These are phyloP conservation scores for Oryzias javanicus DNA, from an alignment of 2,113 vertebrate genomes.

Conservation along the genomic window DNA sequence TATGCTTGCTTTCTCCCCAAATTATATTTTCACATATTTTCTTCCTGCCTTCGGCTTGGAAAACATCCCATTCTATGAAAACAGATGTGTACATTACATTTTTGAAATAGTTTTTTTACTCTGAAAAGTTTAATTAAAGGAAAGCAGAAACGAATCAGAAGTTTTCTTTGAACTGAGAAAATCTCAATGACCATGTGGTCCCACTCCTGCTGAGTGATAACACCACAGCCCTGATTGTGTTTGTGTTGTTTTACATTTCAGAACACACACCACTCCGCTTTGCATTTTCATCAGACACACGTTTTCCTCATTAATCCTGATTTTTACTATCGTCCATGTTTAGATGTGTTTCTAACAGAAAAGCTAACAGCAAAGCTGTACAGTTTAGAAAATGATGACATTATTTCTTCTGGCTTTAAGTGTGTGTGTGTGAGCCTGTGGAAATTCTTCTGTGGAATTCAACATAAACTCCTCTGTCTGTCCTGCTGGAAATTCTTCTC, in stretches of 20 bases:
- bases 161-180: not conserved
- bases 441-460: not conserved
- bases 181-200: not conserved
- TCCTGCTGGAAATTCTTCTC: not conserved
- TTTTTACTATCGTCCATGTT: slow-evolving; percentile 43
- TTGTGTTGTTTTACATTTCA: slow-evolving; percentile 43
- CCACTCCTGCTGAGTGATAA: slow-evolving; percentile 33
- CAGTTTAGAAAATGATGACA: slow-evolving; percentile 60
- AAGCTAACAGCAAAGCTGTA: slow-evolving; percentile 46
- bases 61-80: too few relatives aligned
- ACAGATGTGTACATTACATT: too few relatives aligned
- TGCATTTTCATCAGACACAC: slow-evolving; percentile 53
- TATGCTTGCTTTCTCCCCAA: too few relatives aligned
- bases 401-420: slow-evolving; percentile 30
- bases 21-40: too few relatives aligned
- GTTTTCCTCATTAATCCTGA: slow-evolving; percentile 49
- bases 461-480: not conserved
- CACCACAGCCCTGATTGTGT: slow-evolving; percentile 1
- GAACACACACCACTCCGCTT: slow-evolving; percentile 40
- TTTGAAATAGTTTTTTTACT: too few relatives aligned
- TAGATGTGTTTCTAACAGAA: slow-evolving; percentile 15
- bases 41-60: too few relatives aligned
- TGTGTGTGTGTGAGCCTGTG: slow-evolving; percentile 8
- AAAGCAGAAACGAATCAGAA: too few relatives aligned
- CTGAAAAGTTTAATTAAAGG: too few relatives aligned